Base-by-base conservation (phyloP, 23 tunicate genomes). In the Phallusia fumigata region DNA sequence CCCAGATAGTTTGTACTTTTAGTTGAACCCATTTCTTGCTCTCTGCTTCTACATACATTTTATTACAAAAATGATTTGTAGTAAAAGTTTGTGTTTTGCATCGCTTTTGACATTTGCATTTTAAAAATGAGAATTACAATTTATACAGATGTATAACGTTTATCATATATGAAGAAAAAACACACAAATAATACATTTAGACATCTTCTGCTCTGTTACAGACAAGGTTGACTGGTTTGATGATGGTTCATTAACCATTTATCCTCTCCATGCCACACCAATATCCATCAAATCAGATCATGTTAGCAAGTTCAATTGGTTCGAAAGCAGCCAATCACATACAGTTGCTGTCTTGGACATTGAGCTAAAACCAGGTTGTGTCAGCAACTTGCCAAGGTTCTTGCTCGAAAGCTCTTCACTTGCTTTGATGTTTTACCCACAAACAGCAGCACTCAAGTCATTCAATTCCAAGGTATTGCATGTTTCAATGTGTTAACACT, bases 381-480 rank as follows among this genome's bases (percentile, higher is more conserved):
- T 58, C 3, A 22, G 13, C 3, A 58, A 58, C 36, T 45, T 83
- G 69, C 86, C 86, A 77, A 77, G 32, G 0, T 74, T 1, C 74
- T 5, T 45, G 31, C 79, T 30, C 10, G 52, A 40, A 33, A 31
- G 0, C 73, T 32, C 22, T 1, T 18, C 33, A 53, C 74, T 84
- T 24, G 87, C 87, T 19, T n/a, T 84, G 72, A 80, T 69, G 30
- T 84, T 84, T 33, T 84, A 22, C 35, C 87, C 87, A 28, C 76
- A 76, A 22, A 53, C 81, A 8, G 13, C 75, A 26, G 51, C 87
- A 6, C 32, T 52, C 34, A 84, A 84, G 33, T 6, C 36, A 44
- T 74, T 83, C 44, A 44, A 53, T 15, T 35, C 36, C 80, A 32
- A 32, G 69, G 69, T 58, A 21, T 6, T 8, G 26, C n/a, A n/a